phyloP scores from a whole-genome alignment of 2,113 vertebrate genomes.

The Anolis sagrei region DNA sequence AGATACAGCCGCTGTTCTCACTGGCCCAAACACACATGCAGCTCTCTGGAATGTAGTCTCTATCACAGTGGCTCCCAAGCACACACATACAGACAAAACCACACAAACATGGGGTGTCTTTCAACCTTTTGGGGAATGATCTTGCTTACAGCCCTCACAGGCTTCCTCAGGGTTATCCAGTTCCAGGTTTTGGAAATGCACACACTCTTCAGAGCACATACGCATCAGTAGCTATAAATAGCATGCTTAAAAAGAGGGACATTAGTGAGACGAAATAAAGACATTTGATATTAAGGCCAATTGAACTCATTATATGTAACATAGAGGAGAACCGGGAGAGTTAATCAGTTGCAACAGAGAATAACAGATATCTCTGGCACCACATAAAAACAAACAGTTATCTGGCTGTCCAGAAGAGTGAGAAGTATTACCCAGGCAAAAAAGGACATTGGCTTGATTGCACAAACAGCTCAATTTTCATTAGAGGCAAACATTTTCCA shows the following conservation, averaged over 20 bases:
- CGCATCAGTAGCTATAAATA: conserved; percentile 28
- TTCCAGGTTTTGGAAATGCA: conserved; percentile 14
- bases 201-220: conserved; percentile 11
- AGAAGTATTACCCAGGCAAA: not conserved
- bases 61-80: not conserved
- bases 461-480: not conserved
- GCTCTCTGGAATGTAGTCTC: not conserved
- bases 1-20: conserved; percentile 1
- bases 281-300: conserved; percentile 33
- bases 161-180: not conserved
- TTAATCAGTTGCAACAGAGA: conserved; percentile 4
- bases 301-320: conserved; percentile 24
- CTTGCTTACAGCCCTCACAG: not conserved
- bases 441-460: not conserved
- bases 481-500: not conserved
- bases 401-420: not conserved
- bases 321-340: not conserved
- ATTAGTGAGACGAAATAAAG: conserved; percentile 31
- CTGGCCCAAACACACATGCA: not conserved
- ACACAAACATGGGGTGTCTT: not conserved
- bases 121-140: not conserved
- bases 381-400: not conserved
- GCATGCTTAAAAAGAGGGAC: conserved; percentile 5
- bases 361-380: not conserved
- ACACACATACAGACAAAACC: not conserved